These are phyloP conservation scores for Drosophila limbata DNA, from an alignment of 2,888 invertebrate genomes.

Conservation along the genomic window DNA sequence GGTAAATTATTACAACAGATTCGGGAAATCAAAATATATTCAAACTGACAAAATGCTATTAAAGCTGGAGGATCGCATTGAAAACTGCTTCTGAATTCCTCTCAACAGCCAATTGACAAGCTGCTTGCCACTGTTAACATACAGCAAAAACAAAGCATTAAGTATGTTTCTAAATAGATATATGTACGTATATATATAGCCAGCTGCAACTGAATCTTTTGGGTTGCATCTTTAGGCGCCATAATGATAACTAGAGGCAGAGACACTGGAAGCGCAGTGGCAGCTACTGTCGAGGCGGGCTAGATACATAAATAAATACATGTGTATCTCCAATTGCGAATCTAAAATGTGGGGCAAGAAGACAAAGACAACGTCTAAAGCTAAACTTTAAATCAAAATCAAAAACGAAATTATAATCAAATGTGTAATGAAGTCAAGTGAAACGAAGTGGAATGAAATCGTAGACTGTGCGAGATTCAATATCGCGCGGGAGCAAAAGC, in stretches of 20 bases:
- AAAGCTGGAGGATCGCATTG: no score
- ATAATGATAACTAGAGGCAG: conserved; percentile 53
- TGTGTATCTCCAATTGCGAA: not conserved
- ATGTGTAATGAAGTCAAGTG: conserved; percentile 60
- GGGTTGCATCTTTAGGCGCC: conserved; percentile 47
- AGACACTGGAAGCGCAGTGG: conserved; percentile 14
- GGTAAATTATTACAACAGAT: no score
- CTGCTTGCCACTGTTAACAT: not conserved
- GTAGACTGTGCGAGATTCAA: conserved; percentile 12
- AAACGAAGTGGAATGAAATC: conserved; percentile 45
- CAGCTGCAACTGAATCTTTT: conserved; percentile 32
- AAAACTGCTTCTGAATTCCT: not conserved
- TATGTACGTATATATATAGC: not conserved
- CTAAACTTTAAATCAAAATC: conserved; percentile 17
- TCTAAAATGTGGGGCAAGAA: conserved; percentile 14
- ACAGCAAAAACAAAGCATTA: not conserved
- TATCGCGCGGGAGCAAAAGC: conserved; percentile 5
- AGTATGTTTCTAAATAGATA: not conserved
- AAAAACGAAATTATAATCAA: conserved; percentile 25
- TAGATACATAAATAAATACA: conserved; percentile 8
- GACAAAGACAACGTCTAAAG: conserved; percentile 19
- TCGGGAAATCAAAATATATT: no score
- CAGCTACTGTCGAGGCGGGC: conserved; percentile 38
- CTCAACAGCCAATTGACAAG: not conserved
- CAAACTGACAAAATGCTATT: no score